Conservation (phyloP, 92 coral and sea anemone genomes). For the Actinernus sp. region DNA sequence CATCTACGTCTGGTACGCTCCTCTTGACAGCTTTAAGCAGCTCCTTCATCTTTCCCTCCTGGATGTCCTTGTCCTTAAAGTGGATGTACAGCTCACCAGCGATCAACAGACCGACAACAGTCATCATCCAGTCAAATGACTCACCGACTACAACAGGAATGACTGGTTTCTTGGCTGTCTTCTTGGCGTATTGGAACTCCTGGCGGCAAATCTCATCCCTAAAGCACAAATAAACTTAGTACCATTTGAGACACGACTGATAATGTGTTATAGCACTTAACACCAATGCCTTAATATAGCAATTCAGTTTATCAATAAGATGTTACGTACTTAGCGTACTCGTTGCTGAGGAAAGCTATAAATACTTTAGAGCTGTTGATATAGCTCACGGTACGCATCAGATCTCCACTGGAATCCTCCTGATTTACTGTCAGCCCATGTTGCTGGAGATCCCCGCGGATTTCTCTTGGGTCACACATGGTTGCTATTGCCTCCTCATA, state of each 20-base stretch:
- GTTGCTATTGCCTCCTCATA: constrained; percentile 73
- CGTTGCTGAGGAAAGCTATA: constrained; percentile 91
- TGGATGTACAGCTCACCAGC: constrained; percentile 98
- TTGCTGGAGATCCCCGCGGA: constrained; percentile 59
- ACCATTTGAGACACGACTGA: too few species aligned
- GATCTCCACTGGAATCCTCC: constrained; percentile 45
- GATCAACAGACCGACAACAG: constrained; percentile 91
- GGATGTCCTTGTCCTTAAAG: constrained; percentile 75
- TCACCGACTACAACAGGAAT: constrained; percentile 93
- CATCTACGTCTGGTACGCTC: constrained; percentile 58
- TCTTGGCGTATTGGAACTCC: constrained; percentile 96
- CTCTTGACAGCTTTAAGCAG: constrained; percentile 71
- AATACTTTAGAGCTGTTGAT: constrained; percentile 87
- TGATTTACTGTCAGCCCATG: constrained; percentile 66
- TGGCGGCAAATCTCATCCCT: constrained; percentile 96
- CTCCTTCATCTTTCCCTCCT: constrained; percentile 76
- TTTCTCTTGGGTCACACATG: constrained; percentile 79
- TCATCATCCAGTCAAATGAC: constrained; percentile 94
- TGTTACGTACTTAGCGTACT: constrained; percentile 80
- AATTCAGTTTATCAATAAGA: too few species aligned
- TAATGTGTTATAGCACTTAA: too few species aligned
- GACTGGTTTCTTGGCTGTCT: constrained; percentile 88
- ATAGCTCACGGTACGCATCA: constrained; percentile 66
- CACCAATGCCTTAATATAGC: too few species aligned
- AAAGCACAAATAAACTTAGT: not conserved